phyloP scores from a whole-genome alignment of 2,113 vertebrate species.

The Odontophorus gujanensis region DNA sequence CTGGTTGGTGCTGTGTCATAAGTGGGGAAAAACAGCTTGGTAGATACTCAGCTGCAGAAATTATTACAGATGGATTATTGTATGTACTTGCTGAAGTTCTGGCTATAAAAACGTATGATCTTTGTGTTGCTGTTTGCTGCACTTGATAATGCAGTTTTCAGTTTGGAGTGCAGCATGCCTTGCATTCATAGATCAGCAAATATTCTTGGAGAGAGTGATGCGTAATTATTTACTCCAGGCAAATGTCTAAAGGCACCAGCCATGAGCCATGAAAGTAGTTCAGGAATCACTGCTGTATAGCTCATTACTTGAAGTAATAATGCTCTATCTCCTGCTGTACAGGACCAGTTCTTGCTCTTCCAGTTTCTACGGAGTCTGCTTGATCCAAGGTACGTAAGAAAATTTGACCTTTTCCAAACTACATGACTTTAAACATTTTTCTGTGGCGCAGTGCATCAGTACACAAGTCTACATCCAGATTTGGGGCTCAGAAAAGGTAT shows the following conservation, averaged over 20 bases:
- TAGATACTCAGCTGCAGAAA: background rate
- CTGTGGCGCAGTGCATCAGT: background rate
- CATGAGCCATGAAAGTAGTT: background rate
- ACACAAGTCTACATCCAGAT: background rate
- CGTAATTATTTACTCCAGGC: background rate
- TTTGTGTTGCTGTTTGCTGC: background rate
- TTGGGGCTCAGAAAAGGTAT: background rate
- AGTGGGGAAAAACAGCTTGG: background rate
- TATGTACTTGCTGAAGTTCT: background rate
- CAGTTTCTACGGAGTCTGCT: constrained; percentile 89
- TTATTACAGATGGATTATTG: background rate
- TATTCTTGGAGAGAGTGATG: background rate
- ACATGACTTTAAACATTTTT: background rate
- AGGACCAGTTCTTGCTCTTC: constrained; percentile 89
- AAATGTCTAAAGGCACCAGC: background rate
- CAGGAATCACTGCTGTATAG: background rate
- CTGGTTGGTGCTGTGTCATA: background rate
- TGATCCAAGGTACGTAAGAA: constrained; percentile 85
- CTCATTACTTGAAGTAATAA: background rate
- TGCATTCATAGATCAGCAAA: background rate
- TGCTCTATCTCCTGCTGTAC: background rate
- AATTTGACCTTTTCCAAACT: background rate
- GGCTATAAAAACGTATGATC: background rate
- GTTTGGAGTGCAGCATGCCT: background rate
- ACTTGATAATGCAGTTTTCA: background rate